These are phyloP conservation scores for Micrasema minimum DNA, from an alignment of 1,140 invertebrate genomes.

Conservation along the genomic window DNA sequence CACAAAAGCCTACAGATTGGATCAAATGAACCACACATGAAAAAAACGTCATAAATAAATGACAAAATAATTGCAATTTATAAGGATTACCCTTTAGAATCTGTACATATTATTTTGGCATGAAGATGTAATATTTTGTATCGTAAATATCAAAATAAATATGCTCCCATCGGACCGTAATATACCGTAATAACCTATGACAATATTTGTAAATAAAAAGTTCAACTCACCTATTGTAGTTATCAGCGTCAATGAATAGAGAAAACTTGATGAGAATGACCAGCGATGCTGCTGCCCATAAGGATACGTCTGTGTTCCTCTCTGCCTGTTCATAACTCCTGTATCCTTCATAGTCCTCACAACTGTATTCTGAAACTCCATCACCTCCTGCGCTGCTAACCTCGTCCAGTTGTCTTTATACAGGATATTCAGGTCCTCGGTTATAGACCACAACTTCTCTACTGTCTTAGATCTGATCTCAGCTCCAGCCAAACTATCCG, in stretches of 20 bases:
- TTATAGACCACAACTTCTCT: conserved; percentile 90
- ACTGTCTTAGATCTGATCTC: conserved; percentile 74
- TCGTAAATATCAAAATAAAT: too few species aligned
- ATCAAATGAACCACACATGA: too few species aligned
- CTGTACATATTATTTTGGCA: too few species aligned
- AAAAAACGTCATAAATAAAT: too few species aligned
- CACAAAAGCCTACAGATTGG: too few species aligned
- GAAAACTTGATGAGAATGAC: conserved; percentile 91
- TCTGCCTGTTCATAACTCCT: conserved; percentile 50
- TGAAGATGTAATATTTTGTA: too few species aligned
- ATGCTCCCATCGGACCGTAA: too few species aligned
- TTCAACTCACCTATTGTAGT: conserved; percentile 92
- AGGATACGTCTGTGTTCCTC: conserved; percentile 52
- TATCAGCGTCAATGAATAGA: conserved; percentile 95
- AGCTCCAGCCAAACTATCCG: conserved; percentile 59
- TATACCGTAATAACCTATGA: too few species aligned
- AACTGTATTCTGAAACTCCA: conserved; percentile 81
- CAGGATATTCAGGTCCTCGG: conserved; percentile 91
- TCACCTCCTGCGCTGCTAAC: conserved; percentile 82
- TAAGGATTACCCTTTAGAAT: too few species aligned
- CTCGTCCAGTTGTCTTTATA: conserved; percentile 96
- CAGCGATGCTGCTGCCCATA: conserved; percentile 76
- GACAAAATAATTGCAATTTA: too few species aligned
- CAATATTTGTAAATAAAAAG: too few species aligned
- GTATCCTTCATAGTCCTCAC: conserved; percentile 60